Conservation (phyloP, 2,888 invertebrate genomes). For the Anodontia alba region DNA sequence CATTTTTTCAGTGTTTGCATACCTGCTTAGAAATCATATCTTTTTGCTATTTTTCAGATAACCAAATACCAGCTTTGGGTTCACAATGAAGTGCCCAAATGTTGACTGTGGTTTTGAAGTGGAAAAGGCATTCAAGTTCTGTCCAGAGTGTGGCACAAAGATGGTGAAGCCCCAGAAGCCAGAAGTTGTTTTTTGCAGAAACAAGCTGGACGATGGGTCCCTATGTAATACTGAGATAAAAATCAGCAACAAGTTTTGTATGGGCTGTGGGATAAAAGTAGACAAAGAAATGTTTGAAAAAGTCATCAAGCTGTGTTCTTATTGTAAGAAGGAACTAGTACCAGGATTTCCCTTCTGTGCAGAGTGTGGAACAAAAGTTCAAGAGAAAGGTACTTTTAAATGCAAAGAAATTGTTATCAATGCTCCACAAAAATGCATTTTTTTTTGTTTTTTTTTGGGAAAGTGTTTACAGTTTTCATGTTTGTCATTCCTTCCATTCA, state of each 20-base stretch:
- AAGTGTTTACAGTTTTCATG: too few species aligned
- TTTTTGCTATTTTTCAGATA: too few species aligned
- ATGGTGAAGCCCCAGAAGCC: conserved; percentile 11
- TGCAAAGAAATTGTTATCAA: too few species aligned
- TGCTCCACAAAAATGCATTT: too few species aligned
- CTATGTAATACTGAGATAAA: conserved; percentile 35
- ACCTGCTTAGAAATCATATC: too few species aligned
- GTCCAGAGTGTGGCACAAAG: conserved; percentile 41
- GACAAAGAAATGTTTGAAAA: conserved; percentile 22
- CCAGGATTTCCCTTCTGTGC: conserved; percentile 20
- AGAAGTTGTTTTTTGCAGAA: conserved; percentile 32
- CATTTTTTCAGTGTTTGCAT: too few species aligned
- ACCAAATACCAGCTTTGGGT: background rate
- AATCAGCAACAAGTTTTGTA: conserved; percentile 31
- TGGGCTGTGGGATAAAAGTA: conserved; percentile 36
- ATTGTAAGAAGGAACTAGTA: conserved; percentile 7
- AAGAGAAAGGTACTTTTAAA: background rate
- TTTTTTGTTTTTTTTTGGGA: too few species aligned
- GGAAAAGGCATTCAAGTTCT: conserved; percentile 21
- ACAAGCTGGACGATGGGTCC: conserved; percentile 26
- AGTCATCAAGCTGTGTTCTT: background rate
- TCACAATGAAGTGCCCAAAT: conserved; percentile 37
- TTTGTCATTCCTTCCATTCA: too few species aligned
- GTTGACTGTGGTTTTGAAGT: conserved; percentile 25
- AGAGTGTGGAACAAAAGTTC: conserved; percentile 29